A percentile compares a stretch with the other conserved stretches of the same genome.
Evolutionary conservation across 2,797 vertebrate species (phyloP).

Genomic region (Chaetophractus vellerosus): DNA sequence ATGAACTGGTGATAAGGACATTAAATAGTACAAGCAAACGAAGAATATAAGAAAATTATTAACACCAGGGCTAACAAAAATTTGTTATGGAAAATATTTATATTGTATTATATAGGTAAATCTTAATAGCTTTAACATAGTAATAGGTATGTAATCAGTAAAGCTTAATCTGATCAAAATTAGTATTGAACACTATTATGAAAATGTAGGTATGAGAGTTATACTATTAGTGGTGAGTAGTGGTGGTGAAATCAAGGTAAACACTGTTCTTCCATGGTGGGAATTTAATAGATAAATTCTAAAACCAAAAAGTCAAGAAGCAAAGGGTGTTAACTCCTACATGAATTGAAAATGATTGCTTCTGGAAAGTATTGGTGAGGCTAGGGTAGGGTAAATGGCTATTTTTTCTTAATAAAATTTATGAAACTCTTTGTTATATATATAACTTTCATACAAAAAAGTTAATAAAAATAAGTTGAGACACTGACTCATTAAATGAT

Average conservation of each 20-base stretch:
- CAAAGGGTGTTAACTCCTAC: background rate
- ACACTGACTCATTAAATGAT: background rate
- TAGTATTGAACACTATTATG: background rate
- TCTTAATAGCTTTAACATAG: background rate
- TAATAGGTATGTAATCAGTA: background rate
- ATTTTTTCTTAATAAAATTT: background rate
- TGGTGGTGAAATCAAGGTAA: background rate
- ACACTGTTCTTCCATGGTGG: background rate
- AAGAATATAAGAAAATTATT: background rate
- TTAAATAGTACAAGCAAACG: background rate
- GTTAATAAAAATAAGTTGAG: background rate
- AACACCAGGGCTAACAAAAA: background rate
- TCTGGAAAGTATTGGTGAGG: background rate
- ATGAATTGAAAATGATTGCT: background rate
- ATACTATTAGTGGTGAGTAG: background rate
- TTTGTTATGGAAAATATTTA: background rate
- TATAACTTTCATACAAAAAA: background rate
- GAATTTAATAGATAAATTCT: background rate
- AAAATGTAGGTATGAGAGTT: background rate
- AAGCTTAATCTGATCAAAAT: background rate
- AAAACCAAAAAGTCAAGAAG: background rate
- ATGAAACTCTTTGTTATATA: background rate
- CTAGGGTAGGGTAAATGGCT: background rate
- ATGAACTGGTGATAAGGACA: background rate
- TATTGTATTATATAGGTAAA: background rate